Conservation (phyloP, 92 coral and sea anemone genomes). For the Parazoanthus swiftii region DNA sequence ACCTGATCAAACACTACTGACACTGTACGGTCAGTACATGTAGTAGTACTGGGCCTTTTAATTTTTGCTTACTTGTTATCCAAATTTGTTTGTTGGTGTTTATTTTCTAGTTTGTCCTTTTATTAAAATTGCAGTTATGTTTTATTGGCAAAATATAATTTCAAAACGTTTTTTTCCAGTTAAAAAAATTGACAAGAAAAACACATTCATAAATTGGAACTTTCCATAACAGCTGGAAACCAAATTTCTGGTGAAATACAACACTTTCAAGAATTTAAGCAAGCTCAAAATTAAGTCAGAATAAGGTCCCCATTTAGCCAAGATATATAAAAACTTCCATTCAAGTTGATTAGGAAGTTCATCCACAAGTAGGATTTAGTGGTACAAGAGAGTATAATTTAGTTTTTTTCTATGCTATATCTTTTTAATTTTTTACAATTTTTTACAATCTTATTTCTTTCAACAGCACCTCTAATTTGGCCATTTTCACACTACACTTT, state of each 20-base stretch:
- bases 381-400: constrained; percentile 1
- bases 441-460: constrained; percentile 27
- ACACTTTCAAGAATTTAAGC: too few relatives aligned
- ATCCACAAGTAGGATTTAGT: neutral
- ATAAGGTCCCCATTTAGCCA: neutral
- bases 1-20: too few relatives aligned
- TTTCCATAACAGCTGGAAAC: neutral
- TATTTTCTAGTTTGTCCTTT: neutral
- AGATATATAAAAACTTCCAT: neutral
- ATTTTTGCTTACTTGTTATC: too few relatives aligned
- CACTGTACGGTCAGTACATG: neutral
- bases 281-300: neutral
- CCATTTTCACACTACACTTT: constrained; percentile 5
- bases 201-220: too few relatives aligned
- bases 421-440: constrained; percentile 24
- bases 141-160: neutral
- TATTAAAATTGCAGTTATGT: too few relatives aligned
- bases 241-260: too few relatives aligned
- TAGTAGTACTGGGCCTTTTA: neutral
- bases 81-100: too few relatives aligned
- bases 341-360: neutral
- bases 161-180: neutral
- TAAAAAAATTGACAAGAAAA: too few relatives aligned
- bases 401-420: constrained; percentile 26
- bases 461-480: neutral